These are phyloP conservation scores for Belgica antarctica DNA, from an alignment of 2,888 invertebrate species.

Conservation along the genomic window DNA sequence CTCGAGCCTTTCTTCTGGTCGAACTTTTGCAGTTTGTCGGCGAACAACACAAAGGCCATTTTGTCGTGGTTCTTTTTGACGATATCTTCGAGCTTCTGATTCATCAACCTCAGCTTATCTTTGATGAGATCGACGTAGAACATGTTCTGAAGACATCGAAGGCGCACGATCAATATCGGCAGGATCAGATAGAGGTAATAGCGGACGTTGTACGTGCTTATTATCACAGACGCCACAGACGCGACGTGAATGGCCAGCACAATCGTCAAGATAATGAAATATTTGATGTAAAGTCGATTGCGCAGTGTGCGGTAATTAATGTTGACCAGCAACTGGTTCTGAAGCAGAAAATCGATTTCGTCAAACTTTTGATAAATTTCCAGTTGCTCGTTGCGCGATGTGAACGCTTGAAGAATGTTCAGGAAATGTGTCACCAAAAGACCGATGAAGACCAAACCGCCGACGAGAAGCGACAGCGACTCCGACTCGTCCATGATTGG, in stretches of 20 bases:
- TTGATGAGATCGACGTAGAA: conserved; percentile 45
- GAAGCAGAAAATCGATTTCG: conserved; percentile 46
- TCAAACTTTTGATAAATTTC: conserved; percentile 45
- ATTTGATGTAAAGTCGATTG: conserved; percentile 31
- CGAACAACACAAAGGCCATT: conserved; percentile 26
- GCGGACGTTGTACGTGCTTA: neutral
- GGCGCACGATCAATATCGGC: conserved; percentile 36
- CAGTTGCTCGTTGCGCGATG: conserved; percentile 45
- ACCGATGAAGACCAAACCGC: conserved; percentile 46
- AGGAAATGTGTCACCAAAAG: conserved; percentile 47
- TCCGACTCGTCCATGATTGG: conserved; percentile 39
- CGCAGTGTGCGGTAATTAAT: conserved; percentile 18
- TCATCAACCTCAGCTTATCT: conserved; percentile 45
- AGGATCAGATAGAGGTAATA: conserved; percentile 38
- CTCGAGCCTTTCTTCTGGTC: neutral
- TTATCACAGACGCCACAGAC: conserved; percentile 23
- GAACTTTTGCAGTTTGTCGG: conserved; percentile 34
- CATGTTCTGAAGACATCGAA: conserved; percentile 49
- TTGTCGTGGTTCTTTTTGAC: conserved; percentile 44
- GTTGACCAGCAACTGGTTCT: conserved; percentile 33
- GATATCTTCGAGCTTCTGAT: conserved; percentile 45
- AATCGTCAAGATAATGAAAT: conserved; percentile 19
- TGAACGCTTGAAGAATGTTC: conserved; percentile 47
- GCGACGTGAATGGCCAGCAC: conserved; percentile 29
- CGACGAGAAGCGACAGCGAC: conserved; percentile 45